Evolutionary conservation across 2,113 vertebrate genomes (phyloP), one percentile per base, ranked within the genome.

Genomic region (Muntiacus reevesi): DNA sequence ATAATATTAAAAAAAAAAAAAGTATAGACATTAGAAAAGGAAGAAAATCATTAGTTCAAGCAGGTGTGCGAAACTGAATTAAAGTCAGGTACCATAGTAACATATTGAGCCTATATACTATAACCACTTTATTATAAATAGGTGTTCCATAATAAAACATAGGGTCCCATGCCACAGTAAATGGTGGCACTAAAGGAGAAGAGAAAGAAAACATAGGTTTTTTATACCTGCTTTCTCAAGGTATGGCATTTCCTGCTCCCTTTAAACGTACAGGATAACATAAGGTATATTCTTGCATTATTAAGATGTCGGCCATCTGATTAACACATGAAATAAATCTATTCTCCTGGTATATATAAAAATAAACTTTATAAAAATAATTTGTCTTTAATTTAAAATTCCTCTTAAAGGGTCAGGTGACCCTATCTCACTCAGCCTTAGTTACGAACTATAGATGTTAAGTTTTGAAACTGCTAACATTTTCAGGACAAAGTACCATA

Each of bases 291-390:
- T 15, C 7, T 59, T 71, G 14, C 28, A 23, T 81, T 87, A 93
- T 2, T 86, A 40, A 96, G 27, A 54, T 81, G 45, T 6, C 83
- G 25, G 30, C 25, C 84, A 94, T 71, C 25, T 87, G 43, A 71
- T 79, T 95, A 91, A 96, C 28, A 89, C 15, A 94, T 76, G n/a
- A 96, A 83, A 74, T 45, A 95, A 89, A 64, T 93, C 40, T 94
- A 87, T 43, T 7, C 5, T 50, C 10, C 36, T 82, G n/a, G 7
- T 57, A 60, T 25, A 57, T 67, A 87, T 64, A 86, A 82, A 96
- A 95, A 40, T 94, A 89, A 95, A 57, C 15, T 87, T 89, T 91
- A 92, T 25, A 78, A 88, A 71, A 92, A 86, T 89, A 90, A 93
- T n/a, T 64, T 83, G 33, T 84, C 84, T 23, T 95, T 91, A 83